Base-by-base conservation (phyloP, 2,888 invertebrate species). In the Drosophila prostipennis region DNA sequence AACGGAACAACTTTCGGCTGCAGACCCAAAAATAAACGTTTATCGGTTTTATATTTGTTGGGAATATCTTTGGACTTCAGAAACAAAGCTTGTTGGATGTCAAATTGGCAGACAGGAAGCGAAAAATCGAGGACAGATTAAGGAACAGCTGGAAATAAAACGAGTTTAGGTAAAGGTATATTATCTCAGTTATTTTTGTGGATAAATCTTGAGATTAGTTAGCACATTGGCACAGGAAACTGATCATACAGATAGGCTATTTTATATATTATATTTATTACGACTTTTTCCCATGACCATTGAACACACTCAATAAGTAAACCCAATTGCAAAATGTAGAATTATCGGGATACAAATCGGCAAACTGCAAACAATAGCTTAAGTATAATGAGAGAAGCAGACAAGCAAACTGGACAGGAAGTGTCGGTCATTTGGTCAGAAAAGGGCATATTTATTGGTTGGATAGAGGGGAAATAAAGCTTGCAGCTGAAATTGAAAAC, bases 401-500 rank as follows among this genome's bases (percentile, higher is more conserved):
- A 39, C 46, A 26, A 37, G 14, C 49, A 23, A 48, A 13, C 16
- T 11, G 26, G 48, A 54, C 65, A 65, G 65, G 69, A 65, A 65
- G 65, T 65, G 65, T 65, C 65, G 69, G 65, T 65, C 68, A 64
- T 64, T 65, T 64, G 64, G 64, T 64, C 64, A 64, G 64, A 52
- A 48, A 52, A 43, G 37, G 64, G 68, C 53, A 64, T 64, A 67
- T 67, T 67, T 52, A 64, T 67, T 53, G 68, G 54, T 32, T 52
- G 42, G 52, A 43, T 40, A 8, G 13, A 26, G 36, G 16, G 42
- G 23, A 64, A 34, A 51, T 34, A 19, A 46, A 10, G 42, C 56
- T 67, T 39, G 56, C 56, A 72, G 74, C 60, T 77, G 63, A 69
- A 76, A 89, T 76, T 89, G 72, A 87, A 83, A 88, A 88, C 87